These are phyloP conservation scores for Pseudomyrmex cubaensis DNA, from an alignment of 1,140 invertebrate genomes.

Conservation along the genomic window DNA sequence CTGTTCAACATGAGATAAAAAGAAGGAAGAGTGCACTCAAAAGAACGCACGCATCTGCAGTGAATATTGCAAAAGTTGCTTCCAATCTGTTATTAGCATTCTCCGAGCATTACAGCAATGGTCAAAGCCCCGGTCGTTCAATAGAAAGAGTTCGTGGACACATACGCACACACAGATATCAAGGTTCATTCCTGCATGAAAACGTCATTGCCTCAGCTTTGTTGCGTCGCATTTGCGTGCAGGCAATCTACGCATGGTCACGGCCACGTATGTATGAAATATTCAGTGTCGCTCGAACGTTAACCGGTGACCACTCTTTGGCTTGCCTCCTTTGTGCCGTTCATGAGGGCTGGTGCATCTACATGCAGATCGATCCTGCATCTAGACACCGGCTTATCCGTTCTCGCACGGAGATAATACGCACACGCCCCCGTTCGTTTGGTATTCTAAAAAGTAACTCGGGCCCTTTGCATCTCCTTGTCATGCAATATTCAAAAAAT, in stretches of 20 bases:
- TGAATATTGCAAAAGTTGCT: conserved; percentile 68
- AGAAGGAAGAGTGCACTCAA: conserved; percentile 18
- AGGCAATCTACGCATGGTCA: conserved; percentile 51
- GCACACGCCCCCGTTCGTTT: conserved; percentile 19
- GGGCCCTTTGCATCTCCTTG: conserved; percentile 17
- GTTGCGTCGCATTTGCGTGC: conserved; percentile 57
- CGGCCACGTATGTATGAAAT: conserved; percentile 46
- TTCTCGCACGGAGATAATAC: conserved; percentile 42
- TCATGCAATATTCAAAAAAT: conserved; percentile 56
- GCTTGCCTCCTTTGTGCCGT: conserved; percentile 13
- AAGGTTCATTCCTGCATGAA: conserved; percentile 39
- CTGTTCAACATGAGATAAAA: conserved; percentile 18
- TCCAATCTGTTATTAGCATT: conserved; percentile 29
- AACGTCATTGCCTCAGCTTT: conserved; percentile 11
- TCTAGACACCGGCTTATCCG: conserved; percentile 48
- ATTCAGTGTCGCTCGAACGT: conserved; percentile 48
- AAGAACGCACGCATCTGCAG: conserved; percentile 22
- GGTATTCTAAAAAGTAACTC: conserved; percentile 53
- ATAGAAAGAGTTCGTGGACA: conserved; percentile 61
- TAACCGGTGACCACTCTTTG: conserved; percentile 29
- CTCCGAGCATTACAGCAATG: conserved; percentile 26
- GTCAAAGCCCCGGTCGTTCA: conserved; percentile 44
- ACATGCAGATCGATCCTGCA: conserved; percentile 39
- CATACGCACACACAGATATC: conserved; percentile 19
- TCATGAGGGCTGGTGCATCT: conserved; percentile 43